phyloP scores from a whole-genome alignment of 64 coral and sea anemone species.

The Montipora cactus region DNA sequence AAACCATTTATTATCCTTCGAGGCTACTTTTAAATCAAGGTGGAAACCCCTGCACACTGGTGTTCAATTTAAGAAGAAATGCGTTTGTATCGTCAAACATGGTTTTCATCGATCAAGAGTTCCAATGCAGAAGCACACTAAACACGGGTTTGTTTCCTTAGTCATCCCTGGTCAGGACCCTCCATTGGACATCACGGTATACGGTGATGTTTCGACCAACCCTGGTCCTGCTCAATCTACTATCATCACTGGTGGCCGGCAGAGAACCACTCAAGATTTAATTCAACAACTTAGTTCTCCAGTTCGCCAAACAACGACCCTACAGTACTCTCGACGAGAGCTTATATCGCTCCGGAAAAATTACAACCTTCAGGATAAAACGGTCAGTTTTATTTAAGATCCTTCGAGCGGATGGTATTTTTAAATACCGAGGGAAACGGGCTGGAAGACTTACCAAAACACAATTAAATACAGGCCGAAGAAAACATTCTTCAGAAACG shows the following conservation, averaged over 20 bases:
- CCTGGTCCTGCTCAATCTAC: not conserved
- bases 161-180: not conserved
- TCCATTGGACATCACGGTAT: not conserved
- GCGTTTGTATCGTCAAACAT: not conserved
- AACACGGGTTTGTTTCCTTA: not conserved
- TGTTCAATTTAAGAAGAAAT: slow-evolving; percentile 11
- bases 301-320: slow-evolving; percentile 40
- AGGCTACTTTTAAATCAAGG: not conserved
- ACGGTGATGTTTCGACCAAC: not conserved
- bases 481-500: slow-evolving; percentile 38
- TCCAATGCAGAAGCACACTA: slow-evolving; percentile 9
- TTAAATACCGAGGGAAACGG: slow-evolving; percentile 26
- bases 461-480: slow-evolving; percentile 39
- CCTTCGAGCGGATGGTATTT: slow-evolving; percentile 30
- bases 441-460: slow-evolving; percentile 22
- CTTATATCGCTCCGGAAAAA: slow-evolving; percentile 28
- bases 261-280: slow-evolving; percentile 1
- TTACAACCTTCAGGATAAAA: slow-evolving; percentile 24
- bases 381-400: slow-evolving; percentile 39
- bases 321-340: slow-evolving; percentile 12
- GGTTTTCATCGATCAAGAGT: slow-evolving; percentile 2
- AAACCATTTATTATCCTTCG: slow-evolving; percentile 5
- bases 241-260: not conserved
- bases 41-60: slow-evolving; percentile 1
- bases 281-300: not conserved